phyloP scores from a whole-genome alignment of 1,140 invertebrate species.

The Conopomorpha cramerella region DNA sequence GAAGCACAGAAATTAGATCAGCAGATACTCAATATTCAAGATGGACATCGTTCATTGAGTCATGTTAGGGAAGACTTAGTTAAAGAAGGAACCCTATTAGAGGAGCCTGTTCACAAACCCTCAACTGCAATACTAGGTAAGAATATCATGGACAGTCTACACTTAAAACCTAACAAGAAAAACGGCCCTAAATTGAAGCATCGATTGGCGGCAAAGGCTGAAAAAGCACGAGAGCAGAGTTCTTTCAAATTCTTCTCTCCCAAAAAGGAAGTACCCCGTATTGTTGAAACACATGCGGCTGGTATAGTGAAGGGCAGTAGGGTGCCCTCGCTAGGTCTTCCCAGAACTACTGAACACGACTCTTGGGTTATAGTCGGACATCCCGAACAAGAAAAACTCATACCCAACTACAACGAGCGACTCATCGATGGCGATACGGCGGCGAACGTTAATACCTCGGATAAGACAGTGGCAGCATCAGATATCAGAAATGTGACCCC shows the following conservation, averaged over 20 bases:
- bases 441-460: conserved; percentile 22
- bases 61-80: conserved; percentile 55
- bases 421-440: conserved; percentile 25
- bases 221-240: conserved; percentile 33
- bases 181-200: conserved; percentile 43
- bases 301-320: conserved; percentile 38
- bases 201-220: conserved; percentile 24
- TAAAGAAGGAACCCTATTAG: conserved; percentile 24
- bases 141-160: conserved; percentile 54
- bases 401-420: conserved; percentile 45
- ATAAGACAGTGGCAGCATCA: conserved; percentile 24
- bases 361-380: conserved; percentile 47
- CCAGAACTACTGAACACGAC: conserved; percentile 30
- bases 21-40: conserved; percentile 54
- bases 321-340: conserved; percentile 48
- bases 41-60: conserved; percentile 51
- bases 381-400: conserved; percentile 41
- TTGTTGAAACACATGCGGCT: conserved; percentile 32
- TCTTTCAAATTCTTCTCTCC: conserved; percentile 42
- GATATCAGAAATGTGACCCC: conserved; percentile 40
- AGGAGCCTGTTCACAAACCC: conserved; percentile 35
- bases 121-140: conserved; percentile 43
- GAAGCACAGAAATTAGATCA: conserved; percentile 48
- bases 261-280: conserved; percentile 35
- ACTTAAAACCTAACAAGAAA: conserved; percentile 55